phyloP scores from a whole-genome alignment of 37 sponge, comb jelly and placozoan genomes.

The Petrosia ficiformis region DNA sequence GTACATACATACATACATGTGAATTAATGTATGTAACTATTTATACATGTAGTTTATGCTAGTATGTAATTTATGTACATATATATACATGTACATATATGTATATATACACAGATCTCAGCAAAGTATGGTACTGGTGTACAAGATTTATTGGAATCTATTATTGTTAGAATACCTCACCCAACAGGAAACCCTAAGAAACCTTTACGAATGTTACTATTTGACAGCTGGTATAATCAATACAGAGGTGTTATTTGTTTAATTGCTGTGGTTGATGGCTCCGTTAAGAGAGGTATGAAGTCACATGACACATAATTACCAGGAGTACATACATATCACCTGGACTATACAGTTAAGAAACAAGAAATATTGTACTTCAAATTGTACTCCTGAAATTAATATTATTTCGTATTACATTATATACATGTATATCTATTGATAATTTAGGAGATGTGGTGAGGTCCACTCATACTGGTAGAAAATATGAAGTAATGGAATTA shows the following conservation, averaged over 20 bases:
- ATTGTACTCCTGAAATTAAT: no score
- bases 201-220: constrained; percentile 62
- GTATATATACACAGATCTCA: constrained; percentile 73
- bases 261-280: constrained; percentile 72
- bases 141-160: constrained; percentile 40
- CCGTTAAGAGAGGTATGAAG: constrained; percentile 38
- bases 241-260: constrained; percentile 89
- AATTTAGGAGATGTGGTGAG: constrained; percentile 51
- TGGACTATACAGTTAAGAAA: no score
- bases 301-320: no score
- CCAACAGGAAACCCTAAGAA: constrained; percentile 12
- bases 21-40: no score
- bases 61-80: no score
- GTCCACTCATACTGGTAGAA: constrained; percentile 46
- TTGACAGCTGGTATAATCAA: constrained; percentile 89
- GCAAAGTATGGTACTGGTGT: constrained; percentile 87
- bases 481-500: constrained; percentile 61
- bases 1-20: no score
- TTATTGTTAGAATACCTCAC: constrained; percentile 61
- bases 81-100: no score
- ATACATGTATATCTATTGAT: not conserved
- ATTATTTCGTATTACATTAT: not conserved
- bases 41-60: no score
- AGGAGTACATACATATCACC: no score
- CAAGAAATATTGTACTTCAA: no score